These are phyloP conservation scores for Balearica regulorum DNA, from an alignment of 2,797 vertebrate genomes.

Conservation along the genomic window DNA sequence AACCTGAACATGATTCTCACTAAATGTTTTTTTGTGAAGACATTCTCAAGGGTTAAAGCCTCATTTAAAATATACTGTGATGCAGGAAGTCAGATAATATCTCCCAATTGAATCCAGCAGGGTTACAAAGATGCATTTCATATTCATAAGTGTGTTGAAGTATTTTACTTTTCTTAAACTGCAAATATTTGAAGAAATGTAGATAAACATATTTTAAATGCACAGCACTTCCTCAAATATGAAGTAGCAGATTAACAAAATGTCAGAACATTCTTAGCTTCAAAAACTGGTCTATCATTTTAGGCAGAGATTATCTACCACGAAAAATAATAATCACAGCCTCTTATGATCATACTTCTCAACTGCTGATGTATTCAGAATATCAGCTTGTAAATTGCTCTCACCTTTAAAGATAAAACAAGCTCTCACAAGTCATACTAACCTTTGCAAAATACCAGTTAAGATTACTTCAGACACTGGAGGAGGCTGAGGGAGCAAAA, in stretches of 20 bases:
- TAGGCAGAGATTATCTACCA: slow-evolving; percentile 35
- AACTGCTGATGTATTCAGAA: slow-evolving; percentile 14
- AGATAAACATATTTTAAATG: slow-evolving; percentile 67
- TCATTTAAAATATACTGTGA: neutral
- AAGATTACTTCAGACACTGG: neutral
- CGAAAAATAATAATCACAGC: neutral
- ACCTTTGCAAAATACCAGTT: neutral
- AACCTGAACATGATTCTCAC: neutral
- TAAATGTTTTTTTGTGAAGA: neutral
- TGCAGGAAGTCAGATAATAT: neutral
- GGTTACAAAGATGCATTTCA: slow-evolving; percentile 40
- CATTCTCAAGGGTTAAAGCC: neutral
- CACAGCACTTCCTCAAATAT: slow-evolving; percentile 50
- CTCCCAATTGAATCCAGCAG: slow-evolving; percentile 32
- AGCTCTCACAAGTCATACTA: neutral
- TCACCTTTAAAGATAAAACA: neutral
- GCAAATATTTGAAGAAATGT: slow-evolving; percentile 59
- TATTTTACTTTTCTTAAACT: slow-evolving; percentile 50
- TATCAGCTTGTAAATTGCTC: slow-evolving; percentile 1
- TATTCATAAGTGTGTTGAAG: slow-evolving; percentile 54
- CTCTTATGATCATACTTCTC: neutral
- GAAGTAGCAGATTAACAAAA: slow-evolving; percentile 56
- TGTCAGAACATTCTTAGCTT: slow-evolving; percentile 51
- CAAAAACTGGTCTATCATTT: slow-evolving; percentile 31
- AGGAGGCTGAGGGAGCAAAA: neutral